Evolutionary conservation across 2,888 invertebrate species (phyloP).

Genomic region (Eugnorisma glareosa): DNA sequence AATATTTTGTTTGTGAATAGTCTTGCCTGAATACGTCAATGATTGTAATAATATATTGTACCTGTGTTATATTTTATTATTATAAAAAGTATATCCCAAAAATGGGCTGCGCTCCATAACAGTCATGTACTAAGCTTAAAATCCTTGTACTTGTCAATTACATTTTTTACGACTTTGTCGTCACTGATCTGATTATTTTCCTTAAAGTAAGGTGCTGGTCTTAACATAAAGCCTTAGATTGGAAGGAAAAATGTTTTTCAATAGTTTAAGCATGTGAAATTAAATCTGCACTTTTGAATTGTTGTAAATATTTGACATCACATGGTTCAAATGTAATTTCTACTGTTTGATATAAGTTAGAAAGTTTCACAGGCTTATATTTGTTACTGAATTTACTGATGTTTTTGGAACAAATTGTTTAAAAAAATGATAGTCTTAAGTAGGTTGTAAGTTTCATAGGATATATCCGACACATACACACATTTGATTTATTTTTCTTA

Average conservation of each 20-base stretch:
- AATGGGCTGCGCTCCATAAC: constrained; percentile 48
- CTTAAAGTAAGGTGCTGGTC: constrained; percentile 74
- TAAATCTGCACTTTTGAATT: constrained; percentile 71
- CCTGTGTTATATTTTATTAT: constrained; percentile 64
- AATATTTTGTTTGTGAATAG: constrained; percentile 54
- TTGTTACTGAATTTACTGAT: constrained; percentile 82
- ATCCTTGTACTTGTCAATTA: constrained; percentile 69
- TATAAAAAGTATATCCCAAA: constrained; percentile 41
- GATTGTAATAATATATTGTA: constrained; percentile 65
- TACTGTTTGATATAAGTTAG: constrained; percentile 68
- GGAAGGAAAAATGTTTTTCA: constrained; percentile 57
- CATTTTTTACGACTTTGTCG: constrained; percentile 53
- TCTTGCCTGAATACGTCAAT: constrained; percentile 66
- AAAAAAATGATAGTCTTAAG: constrained; percentile 73
- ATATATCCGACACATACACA: constrained; percentile 74
- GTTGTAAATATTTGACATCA: constrained; percentile 87
- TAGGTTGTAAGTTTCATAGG: constrained; percentile 74
- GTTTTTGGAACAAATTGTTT: constrained; percentile 84
- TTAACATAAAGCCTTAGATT: constrained; percentile 57
- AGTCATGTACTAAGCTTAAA: constrained; percentile 44
- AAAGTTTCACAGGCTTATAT: constrained; percentile 74
- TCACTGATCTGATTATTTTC: constrained; percentile 75
- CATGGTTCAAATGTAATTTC: constrained; percentile 75
- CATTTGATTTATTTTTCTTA: constrained; percentile 71
- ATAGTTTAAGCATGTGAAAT: constrained; percentile 60